These are phyloP conservation scores for Willisornis vidua DNA, from an alignment of 2,113 vertebrate genomes.

Conservation along the genomic window DNA sequence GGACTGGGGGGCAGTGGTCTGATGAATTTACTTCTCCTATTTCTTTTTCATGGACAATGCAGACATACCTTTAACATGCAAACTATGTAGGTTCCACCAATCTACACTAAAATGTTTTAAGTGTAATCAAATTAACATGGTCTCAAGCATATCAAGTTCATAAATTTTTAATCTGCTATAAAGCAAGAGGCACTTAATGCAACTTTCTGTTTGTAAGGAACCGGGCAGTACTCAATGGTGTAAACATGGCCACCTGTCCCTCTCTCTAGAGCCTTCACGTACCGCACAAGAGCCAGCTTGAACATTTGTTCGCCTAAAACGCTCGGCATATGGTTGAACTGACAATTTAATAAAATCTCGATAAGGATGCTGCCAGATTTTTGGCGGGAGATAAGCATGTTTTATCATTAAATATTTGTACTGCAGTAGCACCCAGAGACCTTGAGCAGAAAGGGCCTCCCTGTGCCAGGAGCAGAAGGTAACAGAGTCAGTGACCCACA, in stretches of 20 bases:
- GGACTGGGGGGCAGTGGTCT: no score
- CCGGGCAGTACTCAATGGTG: slow-evolving; percentile 24
- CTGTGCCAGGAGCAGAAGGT: slow-evolving; percentile 1
- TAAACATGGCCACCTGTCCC: slow-evolving; percentile 59
- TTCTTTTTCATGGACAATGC: neutral
- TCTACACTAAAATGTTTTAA: neutral
- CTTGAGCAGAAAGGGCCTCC: slow-evolving; percentile 20
- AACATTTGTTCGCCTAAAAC: slow-evolving; percentile 62
- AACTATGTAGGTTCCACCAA: neutral
- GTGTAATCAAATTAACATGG: slow-evolving; percentile 15
- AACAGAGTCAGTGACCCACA: neutral
- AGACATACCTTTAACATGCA: neutral
- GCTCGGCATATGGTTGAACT: slow-evolving; percentile 58
- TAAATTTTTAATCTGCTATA: slow-evolving; percentile 24
- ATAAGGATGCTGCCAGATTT: slow-evolving; percentile 58
- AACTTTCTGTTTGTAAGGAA: slow-evolving; percentile 36
- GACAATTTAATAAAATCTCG: slow-evolving; percentile 65
- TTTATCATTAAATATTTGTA: slow-evolving; percentile 69
- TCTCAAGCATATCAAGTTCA: neutral
- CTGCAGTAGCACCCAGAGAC: slow-evolving; percentile 47
- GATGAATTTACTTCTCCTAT: neutral
- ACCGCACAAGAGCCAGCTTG: neutral
- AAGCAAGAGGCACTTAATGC: slow-evolving; percentile 36
- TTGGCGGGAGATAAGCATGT: slow-evolving; percentile 67
- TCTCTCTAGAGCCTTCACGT: neutral